A percentile compares a stretch with the other conserved stretches of the same genome.
phyloP scores from a whole-genome alignment of 2,113 vertebrate species.

The Chitala chitala region DNA sequence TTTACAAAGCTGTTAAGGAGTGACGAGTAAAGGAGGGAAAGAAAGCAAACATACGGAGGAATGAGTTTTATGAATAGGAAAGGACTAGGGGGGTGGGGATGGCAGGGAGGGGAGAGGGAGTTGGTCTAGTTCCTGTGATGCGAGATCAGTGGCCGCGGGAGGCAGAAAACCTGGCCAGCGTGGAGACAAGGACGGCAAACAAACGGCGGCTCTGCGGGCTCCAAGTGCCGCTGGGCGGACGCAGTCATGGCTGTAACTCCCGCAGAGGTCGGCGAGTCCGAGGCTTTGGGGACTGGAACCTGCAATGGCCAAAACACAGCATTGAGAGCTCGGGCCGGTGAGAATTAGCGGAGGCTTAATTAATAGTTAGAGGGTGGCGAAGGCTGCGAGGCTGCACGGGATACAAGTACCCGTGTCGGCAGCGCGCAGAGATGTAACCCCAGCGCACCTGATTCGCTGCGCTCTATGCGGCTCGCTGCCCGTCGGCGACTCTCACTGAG shows the following conservation, averaged over 20 bases:
- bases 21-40: not conserved
- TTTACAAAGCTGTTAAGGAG: not conserved
- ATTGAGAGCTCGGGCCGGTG: not conserved
- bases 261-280: constrained; percentile 12
- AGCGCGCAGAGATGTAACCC: not conserved
- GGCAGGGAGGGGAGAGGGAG: constrained; percentile 29
- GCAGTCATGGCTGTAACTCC: constrained; percentile 20
- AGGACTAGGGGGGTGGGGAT: constrained; percentile 29
- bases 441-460: constrained; percentile 16
- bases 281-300: not conserved
- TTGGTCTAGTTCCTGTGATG: constrained; percentile 11
- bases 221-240: not conserved
- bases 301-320: constrained; percentile 12
- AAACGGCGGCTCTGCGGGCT: constrained; percentile 20
- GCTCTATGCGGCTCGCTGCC: not conserved
- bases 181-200: constrained; percentile 14
- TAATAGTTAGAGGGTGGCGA: not conserved
- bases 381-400: not conserved
- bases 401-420: not conserved
- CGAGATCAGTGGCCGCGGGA: not conserved
- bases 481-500: not conserved
- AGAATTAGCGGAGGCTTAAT: constrained; percentile 3
- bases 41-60: not conserved
- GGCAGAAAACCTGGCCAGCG: not conserved
- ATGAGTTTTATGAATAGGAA: not conserved